Base-by-base conservation (phyloP, 2,888 invertebrate species). In the Andrena hattorfiana region DNA sequence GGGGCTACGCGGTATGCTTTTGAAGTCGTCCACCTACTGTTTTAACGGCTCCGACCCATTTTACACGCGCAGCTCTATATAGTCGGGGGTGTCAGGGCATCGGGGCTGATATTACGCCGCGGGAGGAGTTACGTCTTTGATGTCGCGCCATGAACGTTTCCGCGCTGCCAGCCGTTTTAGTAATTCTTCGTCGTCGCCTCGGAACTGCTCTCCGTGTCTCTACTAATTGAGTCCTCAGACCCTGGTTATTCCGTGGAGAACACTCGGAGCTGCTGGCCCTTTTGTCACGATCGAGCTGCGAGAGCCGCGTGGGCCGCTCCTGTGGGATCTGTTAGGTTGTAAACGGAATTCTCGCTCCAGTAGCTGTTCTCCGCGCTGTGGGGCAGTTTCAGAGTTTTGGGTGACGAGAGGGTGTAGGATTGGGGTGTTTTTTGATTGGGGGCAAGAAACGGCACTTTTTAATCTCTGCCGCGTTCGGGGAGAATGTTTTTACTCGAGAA, bases 1-100 rank as follows among this genome's bases (percentile, higher is more conserved):
- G 35, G 16, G 49, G 63, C 48, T 35, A 32, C 28, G 60, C 64
- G 78, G 82, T 77, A 89, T 83, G 88, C 89, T 86, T 86, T 89
- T 88, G 88, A 87, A 82, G 80, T 80, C 48, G 77, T 16, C 66
- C 79, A 56, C 75, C 68, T 74, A 72, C 76, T 71, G 64, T 83
- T 79, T 77, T 62, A 78, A 77, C 70, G 64, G 32, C 69, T 51
- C 68, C 77, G 59, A 71, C 72, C 75, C 75, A 63, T 77, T 82
- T 87, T 71, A 69, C 66, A 67, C 54, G 32, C 28, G 20, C 20
- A 26, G 42, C 23, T 23, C 16, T 69, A 42, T 56, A 42, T 23
- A 16, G 48, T 28, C 56, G 13, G 23, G 63, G 20, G 67, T 60
- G 74, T 56, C 74, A 51, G 28, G 72, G 51, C 75, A 64, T 84